These are phyloP conservation scores for Globicephala melas DNA, from an alignment of 2,113 vertebrate species.

Conservation along the genomic window DNA sequence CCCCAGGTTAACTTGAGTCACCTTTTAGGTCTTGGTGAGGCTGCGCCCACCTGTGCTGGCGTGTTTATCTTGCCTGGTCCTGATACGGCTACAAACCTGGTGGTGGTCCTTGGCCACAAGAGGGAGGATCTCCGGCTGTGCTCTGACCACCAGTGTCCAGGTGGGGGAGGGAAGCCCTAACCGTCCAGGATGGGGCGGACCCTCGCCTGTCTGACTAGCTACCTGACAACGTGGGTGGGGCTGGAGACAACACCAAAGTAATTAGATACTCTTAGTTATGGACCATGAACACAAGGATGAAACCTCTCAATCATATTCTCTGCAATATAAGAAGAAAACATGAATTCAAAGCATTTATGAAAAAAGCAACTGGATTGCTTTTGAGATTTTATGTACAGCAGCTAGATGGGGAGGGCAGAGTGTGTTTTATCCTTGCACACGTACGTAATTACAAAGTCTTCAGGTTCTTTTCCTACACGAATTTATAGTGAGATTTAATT, in stretches of 20 bases:
- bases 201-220: neutral
- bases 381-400: neutral
- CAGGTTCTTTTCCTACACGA: constrained; percentile 55
- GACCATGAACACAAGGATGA: neutral
- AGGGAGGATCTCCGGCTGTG: neutral
- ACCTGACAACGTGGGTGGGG: neutral
- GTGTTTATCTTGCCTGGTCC: neutral
- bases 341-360: constrained; percentile 10
- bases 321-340: neutral
- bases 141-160: neutral
- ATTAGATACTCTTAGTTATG: neutral
- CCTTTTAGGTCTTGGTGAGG: neutral
- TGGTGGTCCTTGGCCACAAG: neutral
- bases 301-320: neutral
- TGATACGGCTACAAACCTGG: neutral
- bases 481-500: constrained; percentile 82
- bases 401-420: constrained; percentile 39
- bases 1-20: neutral
- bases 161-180: neutral
- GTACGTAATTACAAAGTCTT: constrained; percentile 64
- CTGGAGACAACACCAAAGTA: neutral
- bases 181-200: neutral
- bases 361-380: constrained; percentile 15
- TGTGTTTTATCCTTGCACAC: constrained; percentile 53
- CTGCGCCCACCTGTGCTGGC: neutral